Percentiles rank a stretch among this genome's conserved stretches.
Conservation (phyloP, 2,888 invertebrate species). For the Parochlus steinenii region DNA sequence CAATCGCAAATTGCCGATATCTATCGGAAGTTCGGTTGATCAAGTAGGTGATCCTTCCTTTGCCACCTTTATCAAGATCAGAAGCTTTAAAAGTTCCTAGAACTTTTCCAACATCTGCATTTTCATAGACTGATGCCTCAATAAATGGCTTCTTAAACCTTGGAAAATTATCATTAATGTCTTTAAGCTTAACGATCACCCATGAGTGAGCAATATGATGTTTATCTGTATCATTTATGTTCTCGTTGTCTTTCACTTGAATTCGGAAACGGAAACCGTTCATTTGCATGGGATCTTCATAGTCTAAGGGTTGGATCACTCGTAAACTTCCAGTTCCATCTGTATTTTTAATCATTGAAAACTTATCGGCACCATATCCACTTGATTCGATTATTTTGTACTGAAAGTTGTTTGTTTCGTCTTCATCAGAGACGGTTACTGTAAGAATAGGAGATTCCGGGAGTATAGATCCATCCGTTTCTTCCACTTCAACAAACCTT, state of each 20-base stretch:
- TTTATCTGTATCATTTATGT: conserved; percentile 59
- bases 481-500: conserved; percentile 32
- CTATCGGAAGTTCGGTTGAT: conserved; percentile 57
- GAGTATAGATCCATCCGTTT: conserved; percentile 29
- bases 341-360: conserved; percentile 31
- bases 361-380: conserved; percentile 33
- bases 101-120: conserved; percentile 50
- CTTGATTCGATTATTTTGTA: conserved; percentile 31
- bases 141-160: conserved; percentile 40
- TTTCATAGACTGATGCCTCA: conserved; percentile 51
- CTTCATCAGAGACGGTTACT: conserved; percentile 33
- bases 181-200: conserved; percentile 36
- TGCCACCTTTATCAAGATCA: conserved; percentile 61
- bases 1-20: conserved; percentile 57
- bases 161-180: conserved; percentile 42
- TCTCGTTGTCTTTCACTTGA: conserved; percentile 34
- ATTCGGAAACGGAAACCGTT: conserved; percentile 34
- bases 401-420: conserved; percentile 32
- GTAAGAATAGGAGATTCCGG: conserved; percentile 32
- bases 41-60: conserved; percentile 48
- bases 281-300: conserved; percentile 33
- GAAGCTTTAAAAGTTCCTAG: conserved; percentile 60
- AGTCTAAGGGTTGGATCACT: conserved; percentile 35
- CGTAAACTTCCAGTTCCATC: conserved; percentile 33
- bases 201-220: conserved; percentile 61